phyloP scores from a whole-genome alignment of 2,113 vertebrate genomes.

The Tenebrosternarchus preto region DNA sequence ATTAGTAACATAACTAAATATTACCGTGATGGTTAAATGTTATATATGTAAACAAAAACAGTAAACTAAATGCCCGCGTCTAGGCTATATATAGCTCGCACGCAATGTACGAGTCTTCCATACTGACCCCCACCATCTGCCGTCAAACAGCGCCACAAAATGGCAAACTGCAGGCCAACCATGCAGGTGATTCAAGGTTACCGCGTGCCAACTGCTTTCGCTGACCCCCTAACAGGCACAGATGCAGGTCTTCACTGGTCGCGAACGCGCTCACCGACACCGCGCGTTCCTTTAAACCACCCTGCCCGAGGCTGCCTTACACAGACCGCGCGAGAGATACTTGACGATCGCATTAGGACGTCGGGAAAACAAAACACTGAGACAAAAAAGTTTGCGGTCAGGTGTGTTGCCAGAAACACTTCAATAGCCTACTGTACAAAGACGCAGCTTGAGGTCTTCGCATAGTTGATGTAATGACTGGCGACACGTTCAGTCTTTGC shows the following conservation, averaged over 20 bases:
- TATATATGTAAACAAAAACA: conserved; percentile 39
- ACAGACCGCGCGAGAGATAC: not conserved
- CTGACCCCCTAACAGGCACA: conserved; percentile 47
- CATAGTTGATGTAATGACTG: conserved; percentile 4
- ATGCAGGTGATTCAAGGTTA: conserved; percentile 60
- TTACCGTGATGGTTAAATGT: not conserved
- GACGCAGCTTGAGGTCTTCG: not conserved
- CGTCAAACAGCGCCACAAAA: conserved; percentile 47
- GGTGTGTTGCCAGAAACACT: not conserved
- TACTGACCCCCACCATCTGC: conserved; percentile 74
- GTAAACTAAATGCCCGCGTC: conserved; percentile 58
- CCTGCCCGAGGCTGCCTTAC: conserved; percentile 19
- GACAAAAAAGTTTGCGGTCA: not conserved
- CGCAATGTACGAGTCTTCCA: conserved; percentile 60
- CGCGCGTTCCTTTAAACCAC: conserved; percentile 31
- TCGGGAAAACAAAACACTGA: not conserved
- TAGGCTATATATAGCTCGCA: conserved; percentile 73
- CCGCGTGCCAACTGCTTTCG: conserved; percentile 57
- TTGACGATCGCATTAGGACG: not conserved
- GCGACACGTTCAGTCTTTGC: not conserved
- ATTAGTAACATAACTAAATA: not conserved
- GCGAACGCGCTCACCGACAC: conserved; percentile 1
- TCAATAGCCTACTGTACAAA: not conserved
- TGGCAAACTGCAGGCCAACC: conserved; percentile 31
- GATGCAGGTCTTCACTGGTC: conserved; percentile 37